Evolutionary conservation across 1,140 invertebrate species (phyloP), one percentile per base, ranked within the genome.

Genomic region (Glomeris maerens): DNA sequence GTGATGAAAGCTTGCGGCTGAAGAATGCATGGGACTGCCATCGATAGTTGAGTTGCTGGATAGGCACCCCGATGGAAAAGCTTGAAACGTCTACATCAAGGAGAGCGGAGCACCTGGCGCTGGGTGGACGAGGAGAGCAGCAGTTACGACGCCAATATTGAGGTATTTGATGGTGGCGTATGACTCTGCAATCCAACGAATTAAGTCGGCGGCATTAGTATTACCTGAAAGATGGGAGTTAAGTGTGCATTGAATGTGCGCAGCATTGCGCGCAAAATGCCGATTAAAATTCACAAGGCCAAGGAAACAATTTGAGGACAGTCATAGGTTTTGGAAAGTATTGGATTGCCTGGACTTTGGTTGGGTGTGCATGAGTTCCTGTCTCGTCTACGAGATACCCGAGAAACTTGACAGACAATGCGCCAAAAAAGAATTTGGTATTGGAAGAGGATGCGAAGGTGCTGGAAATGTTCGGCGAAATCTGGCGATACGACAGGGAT

Each of bases 401-500:
- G 17, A 68, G 55, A 39, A 63, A 63, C 2, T 47, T 10, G 4
- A 62, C 23, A n/a, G 2, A 22, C 27, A 25, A 0, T 13, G 45
- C 45, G 10, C 52, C 52, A 7, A 59, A 42, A 20, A 49, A 36
- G 36, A 55, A 53, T 27, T 60, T 57, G 42, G 1, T 59, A 49
- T 25, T 57, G n/a, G 21, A 73, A 61, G 0, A 74, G 55, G 21
- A 49, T 27, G 4, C 48, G 28, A 3, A 74, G 40, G 47, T 72
- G 63, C 10, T 41, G 22, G 3, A 58, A 41, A 49, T 73, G 72
- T 20, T 63, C 56, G 13, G 61, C 56, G 41, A 53, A 57, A 25
- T 50, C 51, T 2, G 58, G 45, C 1, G 60, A 64, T 39, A 59
- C 69, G 3, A 76, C 57, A 2, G 75, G 58, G 27, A 78, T 65